Evolutionary conservation across 2,888 invertebrate species (phyloP).

Genomic region (Himalopsyche kuldschensis): DNA sequence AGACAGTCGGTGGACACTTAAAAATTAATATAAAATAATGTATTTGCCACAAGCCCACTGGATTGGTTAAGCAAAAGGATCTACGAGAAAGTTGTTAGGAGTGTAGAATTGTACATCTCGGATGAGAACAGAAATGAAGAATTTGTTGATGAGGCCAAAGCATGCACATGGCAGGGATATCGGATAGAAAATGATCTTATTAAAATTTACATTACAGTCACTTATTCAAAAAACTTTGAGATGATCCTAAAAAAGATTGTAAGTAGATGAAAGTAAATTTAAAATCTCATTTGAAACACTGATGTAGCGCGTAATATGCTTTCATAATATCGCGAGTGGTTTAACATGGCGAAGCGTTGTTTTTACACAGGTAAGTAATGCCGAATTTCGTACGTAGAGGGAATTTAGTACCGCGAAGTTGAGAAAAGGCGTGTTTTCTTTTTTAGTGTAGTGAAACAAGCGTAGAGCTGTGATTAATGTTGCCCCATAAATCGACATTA

Average conservation of each 20-base stretch:
- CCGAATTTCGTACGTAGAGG: neutral
- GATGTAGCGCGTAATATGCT: neutral
- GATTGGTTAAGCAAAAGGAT: no score
- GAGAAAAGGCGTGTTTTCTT: conserved; percentile 6
- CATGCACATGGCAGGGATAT: no score
- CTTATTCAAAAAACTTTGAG: no score
- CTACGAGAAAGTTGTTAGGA: no score
- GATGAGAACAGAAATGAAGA: no score
- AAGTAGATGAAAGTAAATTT: neutral
- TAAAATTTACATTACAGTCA: no score
- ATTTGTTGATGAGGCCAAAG: no score
- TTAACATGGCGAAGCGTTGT: neutral
- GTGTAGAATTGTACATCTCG: no score
- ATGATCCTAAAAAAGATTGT: neutral
- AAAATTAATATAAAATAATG: no score
- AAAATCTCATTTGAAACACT: neutral
- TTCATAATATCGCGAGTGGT: neutral
- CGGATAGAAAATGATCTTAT: no score
- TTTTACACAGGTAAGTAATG: neutral
- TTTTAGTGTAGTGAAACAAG: conserved; percentile 17
- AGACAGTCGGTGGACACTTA: no score
- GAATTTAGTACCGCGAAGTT: neutral
- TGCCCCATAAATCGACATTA: conserved; percentile 30
- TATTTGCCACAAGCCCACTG: no score
- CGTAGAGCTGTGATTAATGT: conserved; percentile 29